Evolutionary conservation across 2,888 invertebrate species (phyloP), one percentile per base, ranked within the genome.

Genomic region (Heteromyza rotundicornis): DNA sequence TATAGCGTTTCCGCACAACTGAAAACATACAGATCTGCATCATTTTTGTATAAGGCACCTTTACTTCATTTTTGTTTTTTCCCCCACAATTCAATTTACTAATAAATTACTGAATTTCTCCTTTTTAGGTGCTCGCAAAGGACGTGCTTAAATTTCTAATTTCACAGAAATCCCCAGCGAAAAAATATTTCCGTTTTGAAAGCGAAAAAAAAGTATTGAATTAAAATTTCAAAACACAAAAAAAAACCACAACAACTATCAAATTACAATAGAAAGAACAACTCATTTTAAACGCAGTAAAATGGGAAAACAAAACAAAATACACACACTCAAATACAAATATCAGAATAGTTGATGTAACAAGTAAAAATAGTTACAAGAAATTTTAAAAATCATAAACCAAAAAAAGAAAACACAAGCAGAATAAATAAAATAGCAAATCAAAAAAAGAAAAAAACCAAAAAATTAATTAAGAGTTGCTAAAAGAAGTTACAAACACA

Each of bases 41-140:
- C n/a, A n/a, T n/a, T n/a, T n/a, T n/a, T n/a, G n/a, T n/a, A n/a
- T n/a, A n/a, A n/a, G n/a, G n/a, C n/a, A n/a, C n/a, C n/a, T n/a
- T n/a, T n/a, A n/a, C n/a, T n/a, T n/a, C n/a, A n/a, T n/a, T n/a
- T n/a, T n/a, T n/a, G n/a, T n/a, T n/a, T n/a, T n/a, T n/a, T n/a
- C n/a, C n/a, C n/a, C n/a, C n/a, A n/a, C n/a, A n/a, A n/a, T n/a
- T n/a, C n/a, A n/a, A n/a, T n/a, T n/a, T n/a, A n/a, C n/a, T n/a
- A n/a, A n/a, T n/a, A n/a, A n/a, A n/a, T n/a, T n/a, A n/a, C n/a
- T n/a, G n/a, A n/a, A n/a, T 27, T 27, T 27, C 5, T 27, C 27
- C 27, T 27, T 40, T 40, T 40, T 40, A 82, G 82, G 75, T 66
- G 78, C 77, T 67, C 83, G 82, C 69, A 82, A 82, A 73, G 82